Conservation (phyloP, 2,888 invertebrate species). For the Electrophaes corylata region DNA sequence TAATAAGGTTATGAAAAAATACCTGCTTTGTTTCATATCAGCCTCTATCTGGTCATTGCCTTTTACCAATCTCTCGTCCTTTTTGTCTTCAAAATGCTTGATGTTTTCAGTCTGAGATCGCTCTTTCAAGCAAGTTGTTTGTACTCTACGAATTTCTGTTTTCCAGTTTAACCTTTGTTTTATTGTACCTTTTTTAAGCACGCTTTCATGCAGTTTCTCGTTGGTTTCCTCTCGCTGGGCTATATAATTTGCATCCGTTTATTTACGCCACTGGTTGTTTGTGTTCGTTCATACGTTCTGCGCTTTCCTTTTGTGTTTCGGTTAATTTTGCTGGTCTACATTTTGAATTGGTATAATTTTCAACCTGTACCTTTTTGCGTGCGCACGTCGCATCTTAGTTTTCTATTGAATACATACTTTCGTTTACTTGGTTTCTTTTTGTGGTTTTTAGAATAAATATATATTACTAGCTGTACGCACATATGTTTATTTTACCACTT, state of each 20-base stretch:
- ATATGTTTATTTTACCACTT: no score
- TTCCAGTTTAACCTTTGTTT: constrained; percentile 10
- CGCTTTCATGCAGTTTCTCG: constrained; percentile 57
- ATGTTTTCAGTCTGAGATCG: not conserved
- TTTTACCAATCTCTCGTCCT: constrained; percentile 14
- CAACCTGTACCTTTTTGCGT: not conserved
- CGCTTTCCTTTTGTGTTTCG: constrained; percentile 47
- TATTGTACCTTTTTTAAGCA: constrained; percentile 22
- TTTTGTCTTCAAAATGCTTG: not conserved
- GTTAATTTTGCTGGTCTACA: constrained; percentile 30
- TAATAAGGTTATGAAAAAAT: constrained; percentile 30
- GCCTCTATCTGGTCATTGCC: constrained; percentile 18
- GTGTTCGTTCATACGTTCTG: constrained; percentile 58
- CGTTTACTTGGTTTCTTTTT: no score
- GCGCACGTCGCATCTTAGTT: not conserved
- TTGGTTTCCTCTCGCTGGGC: constrained; percentile 58
- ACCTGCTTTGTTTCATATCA: constrained; percentile 7
- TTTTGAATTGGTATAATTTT: constrained; percentile 6
- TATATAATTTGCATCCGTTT: constrained; percentile 64
- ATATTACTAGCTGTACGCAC: no score
- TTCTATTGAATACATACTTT: not conserved
- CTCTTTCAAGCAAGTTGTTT: not conserved
- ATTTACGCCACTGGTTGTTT: constrained; percentile 68
- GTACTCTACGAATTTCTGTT: not conserved
- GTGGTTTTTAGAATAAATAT: not conserved